A percentile compares a stretch with the other conserved stretches of the same genome.
phyloP scores from a whole-genome alignment of 2,113 vertebrate species.

The Okapia johnstoni region DNA sequence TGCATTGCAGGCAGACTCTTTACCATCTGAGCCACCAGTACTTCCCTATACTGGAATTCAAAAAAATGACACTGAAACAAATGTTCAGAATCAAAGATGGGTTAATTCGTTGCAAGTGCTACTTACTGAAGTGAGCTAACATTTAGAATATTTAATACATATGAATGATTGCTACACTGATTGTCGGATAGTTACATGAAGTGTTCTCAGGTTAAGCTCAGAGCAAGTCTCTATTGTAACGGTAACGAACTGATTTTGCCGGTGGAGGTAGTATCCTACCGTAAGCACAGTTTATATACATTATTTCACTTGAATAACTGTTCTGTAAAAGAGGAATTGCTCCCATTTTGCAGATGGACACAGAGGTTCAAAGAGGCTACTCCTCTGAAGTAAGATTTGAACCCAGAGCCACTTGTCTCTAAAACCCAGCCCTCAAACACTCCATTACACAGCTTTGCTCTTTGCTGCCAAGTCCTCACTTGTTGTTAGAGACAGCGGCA shows the following conservation, averaged over 20 bases:
- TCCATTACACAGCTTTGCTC: fast-evolving
- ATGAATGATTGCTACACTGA: no score
- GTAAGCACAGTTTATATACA: background rate
- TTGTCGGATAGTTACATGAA: background rate
- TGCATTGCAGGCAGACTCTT: background rate
- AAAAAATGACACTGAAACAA: background rate
- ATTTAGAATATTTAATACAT: background rate
- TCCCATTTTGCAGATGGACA: background rate
- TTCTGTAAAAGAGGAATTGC: no score
- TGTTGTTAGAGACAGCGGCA: background rate
- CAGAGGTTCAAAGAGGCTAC: background rate
- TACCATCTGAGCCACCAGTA: background rate
- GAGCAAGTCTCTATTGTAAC: background rate
- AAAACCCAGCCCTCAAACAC: fast-evolving
- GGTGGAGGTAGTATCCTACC: background rate
- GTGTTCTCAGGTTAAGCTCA: no score
- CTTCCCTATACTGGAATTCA: background rate
- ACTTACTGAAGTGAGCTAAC: background rate
- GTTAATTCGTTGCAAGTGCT: background rate
- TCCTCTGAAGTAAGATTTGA: background rate
- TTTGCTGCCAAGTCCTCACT: background rate
- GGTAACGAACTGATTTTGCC: background rate
- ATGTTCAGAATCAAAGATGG: background rate
- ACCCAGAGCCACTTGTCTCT: background rate
- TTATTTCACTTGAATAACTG: background rate